Evolutionary conservation across 2,888 invertebrate species (phyloP), one percentile per base, ranked within the genome.

Genomic region (Pseudococcus longispinus): DNA sequence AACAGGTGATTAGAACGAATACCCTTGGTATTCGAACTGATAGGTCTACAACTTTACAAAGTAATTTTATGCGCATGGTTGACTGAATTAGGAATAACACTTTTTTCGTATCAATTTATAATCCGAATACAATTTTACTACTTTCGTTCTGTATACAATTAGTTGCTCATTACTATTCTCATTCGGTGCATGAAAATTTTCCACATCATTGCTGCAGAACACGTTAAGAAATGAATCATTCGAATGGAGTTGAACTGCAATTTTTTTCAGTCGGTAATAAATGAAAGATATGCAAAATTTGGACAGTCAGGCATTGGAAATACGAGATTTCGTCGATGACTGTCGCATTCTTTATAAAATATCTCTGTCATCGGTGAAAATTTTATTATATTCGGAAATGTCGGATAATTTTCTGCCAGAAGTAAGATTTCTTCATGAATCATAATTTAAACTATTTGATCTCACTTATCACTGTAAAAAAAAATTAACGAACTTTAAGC

Each of bases 251-350:
- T 70, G 18, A 26, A 15, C 3, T 15, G 70, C 26, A 70, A 2
- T 26, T 29, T 18, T 70, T 70, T 15, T 18, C 15, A 15, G 8
- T 18, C 15, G 15, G 8, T 18, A 29, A 70, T 70, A 70, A n/a
- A 32, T 70, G 20, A 42, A 80, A 42, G 9, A 37, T 26, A 84
- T 84, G 84, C 60, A 84, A 42, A 84, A 65, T 23, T 37, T 20
- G 23, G 29, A 4, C 3, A 42, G 70, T 84, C 60, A 23, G 0
- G 77, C 51, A 18, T 51, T 29, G 29, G 80, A 86, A 20, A 80
- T 86, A 18, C 29, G n/a, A 77, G 86, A 86, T 55, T 86, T 86
- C 29, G 55, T 86, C n/a, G 29, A 86, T 32, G 86, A 86, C n/a
- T 77, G 86, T 80, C 86, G 86, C 11, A 70, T 26, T 29, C 70